Percentiles rank a stretch among this genome's conserved stretches.
phyloP scores from a whole-genome alignment of 2,888 invertebrate genomes.

The Plusia festucae region DNA sequence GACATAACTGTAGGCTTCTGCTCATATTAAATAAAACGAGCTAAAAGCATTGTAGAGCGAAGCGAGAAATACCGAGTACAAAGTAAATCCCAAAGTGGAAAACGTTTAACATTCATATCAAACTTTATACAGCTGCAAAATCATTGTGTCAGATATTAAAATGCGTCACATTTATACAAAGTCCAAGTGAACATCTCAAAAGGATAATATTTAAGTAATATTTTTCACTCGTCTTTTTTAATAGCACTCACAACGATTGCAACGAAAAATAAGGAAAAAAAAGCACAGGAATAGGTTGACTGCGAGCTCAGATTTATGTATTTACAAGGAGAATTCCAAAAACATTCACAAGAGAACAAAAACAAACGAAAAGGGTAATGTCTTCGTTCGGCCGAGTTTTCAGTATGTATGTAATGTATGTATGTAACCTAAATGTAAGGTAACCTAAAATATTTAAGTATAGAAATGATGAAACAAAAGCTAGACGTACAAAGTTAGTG shows the following conservation, averaged over 20 bases:
- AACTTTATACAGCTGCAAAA: slow-evolving; percentile 20
- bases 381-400: slow-evolving; percentile 40
- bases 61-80: slow-evolving; percentile 22
- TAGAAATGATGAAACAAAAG: slow-evolving; percentile 26
- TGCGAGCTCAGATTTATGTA: slow-evolving; percentile 51
- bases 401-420: slow-evolving; percentile 42
- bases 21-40: background rate
- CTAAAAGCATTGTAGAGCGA: slow-evolving; percentile 11
- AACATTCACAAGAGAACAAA: slow-evolving; percentile 48
- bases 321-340: slow-evolving; percentile 49
- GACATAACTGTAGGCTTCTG: background rate
- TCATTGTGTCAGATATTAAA: slow-evolving; percentile 15
- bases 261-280: slow-evolving; percentile 40
- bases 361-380: slow-evolving; percentile 54
- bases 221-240: slow-evolving; percentile 40
- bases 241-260: slow-evolving; percentile 49
- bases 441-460: slow-evolving; percentile 32
- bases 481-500: slow-evolving; percentile 15
- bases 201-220: slow-evolving; percentile 35
- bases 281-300: slow-evolving; percentile 28
- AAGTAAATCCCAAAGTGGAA: slow-evolving; percentile 19
- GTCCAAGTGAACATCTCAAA: slow-evolving; percentile 29
- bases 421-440: too few species aligned
- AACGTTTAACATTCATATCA: slow-evolving; percentile 38
- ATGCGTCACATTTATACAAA: slow-evolving; percentile 27